Base-by-base conservation (phyloP, 2,888 invertebrate genomes). In the Galeruca laticollis region DNA sequence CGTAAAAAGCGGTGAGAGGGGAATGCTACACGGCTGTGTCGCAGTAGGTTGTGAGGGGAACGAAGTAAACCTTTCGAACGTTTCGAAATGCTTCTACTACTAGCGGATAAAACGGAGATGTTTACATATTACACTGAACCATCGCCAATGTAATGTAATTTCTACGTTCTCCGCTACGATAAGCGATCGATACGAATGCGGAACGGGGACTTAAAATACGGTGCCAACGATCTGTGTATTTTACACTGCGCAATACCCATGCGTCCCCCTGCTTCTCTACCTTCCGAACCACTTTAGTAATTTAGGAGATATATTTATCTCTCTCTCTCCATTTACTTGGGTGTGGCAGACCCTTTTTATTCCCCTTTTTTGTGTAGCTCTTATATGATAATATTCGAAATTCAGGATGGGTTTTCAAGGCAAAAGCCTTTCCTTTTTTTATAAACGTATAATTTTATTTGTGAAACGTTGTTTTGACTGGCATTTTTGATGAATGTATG, bases 201-300 rank as follows among this genome's bases (percentile, higher is more conserved):
- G 60, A 35, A 54, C 54, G 35, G 56, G 35, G 56, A 35, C 11
- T 15, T 57, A 20, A 35, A 61, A 52, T 59, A 60, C 60, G 49
- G 60, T 54, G 56, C 65, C 47, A 60, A 70, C 60, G 66, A 35
- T 57, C 59, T 56, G 57, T 51, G 61, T 65, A 40, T 54, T 67
- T 51, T 62, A 67, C 64, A 73, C 59, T 52, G 62, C 64, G 60
- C 54, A 56, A 20, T 56, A 51, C 26, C 40, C 15, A 40, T 63
- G 54, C 63, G 59, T 57, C 61, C 60, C 51, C 65, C 62, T 51
- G 43, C 68, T 65, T 60, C 67, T 51, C 47, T 26, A 54, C 64
- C 52, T 49, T 61, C 26, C 47, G 65, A 71, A 71, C 73, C 73
- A 73, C 70, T 73, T 70, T 63, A 68, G 68, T 26, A 68, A 64